phyloP scores from a whole-genome alignment of 1,140 invertebrate species.

The Ooceraea biroi region DNA sequence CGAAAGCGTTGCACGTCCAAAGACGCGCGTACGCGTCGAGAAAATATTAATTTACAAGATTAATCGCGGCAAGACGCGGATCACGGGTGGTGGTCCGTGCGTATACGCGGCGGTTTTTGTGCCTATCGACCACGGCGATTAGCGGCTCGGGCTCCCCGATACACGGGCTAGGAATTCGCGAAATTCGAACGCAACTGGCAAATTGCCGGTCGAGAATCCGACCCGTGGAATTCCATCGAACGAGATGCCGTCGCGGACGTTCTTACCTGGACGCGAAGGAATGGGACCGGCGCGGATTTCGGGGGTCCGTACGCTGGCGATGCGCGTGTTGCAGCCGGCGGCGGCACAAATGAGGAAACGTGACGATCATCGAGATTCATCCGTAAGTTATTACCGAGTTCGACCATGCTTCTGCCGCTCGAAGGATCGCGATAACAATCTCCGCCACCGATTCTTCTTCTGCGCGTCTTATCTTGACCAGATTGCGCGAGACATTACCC shows the following conservation, averaged over 20 bases:
- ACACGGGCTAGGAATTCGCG: constrained; percentile 83
- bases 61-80: constrained; percentile 31
- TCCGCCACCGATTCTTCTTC: not conserved
- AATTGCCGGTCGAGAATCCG: constrained; percentile 76
- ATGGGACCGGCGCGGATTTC: constrained; percentile 67
- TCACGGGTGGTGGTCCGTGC: constrained; percentile 79
- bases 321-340: not conserved
- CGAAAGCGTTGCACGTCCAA: not conserved
- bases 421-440: constrained; percentile 44
- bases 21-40: too few species aligned
- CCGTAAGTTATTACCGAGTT: constrained; percentile 44
- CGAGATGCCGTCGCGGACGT: constrained; percentile 81
- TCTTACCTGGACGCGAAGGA: constrained; percentile 78
- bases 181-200: constrained; percentile 84
- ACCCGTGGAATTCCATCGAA: constrained; percentile 82
- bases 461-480: not conserved
- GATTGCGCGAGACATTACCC: not conserved
- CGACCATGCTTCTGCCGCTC: not conserved
- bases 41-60: not conserved
- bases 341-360: constrained; percentile 39
- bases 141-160: constrained; percentile 70
- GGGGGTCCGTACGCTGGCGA: not conserved
- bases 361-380: constrained; percentile 46
- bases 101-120: constrained; percentile 79
- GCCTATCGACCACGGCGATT: constrained; percentile 76